These are phyloP conservation scores for Ploceus nigricollis DNA, from an alignment of 2,113 vertebrate genomes.

Conservation along the genomic window DNA sequence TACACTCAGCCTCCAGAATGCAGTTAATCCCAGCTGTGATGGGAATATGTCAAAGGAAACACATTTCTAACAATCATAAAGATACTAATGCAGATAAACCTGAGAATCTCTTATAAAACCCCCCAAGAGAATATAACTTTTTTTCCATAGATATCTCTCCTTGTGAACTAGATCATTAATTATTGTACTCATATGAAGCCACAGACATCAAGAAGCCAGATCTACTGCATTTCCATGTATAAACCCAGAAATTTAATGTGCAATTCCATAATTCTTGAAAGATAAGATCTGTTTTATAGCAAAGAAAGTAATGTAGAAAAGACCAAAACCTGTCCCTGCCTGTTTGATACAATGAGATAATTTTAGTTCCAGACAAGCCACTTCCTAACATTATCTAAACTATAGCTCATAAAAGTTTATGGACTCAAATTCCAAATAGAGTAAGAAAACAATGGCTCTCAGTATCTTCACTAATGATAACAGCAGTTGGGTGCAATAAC, in stretches of 20 bases:
- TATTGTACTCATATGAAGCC: not conserved
- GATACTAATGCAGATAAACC: not conserved
- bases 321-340: constrained; percentile 31
- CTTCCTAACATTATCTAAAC: constrained; percentile 63
- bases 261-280: not conserved
- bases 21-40: not conserved
- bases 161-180: not conserved
- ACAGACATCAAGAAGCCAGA: not conserved
- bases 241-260: not conserved
- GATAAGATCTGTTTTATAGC: constrained; percentile 37
- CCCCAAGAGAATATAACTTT: not conserved
- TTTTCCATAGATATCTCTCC: not conserved
- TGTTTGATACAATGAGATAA: constrained; percentile 51
- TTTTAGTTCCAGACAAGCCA: constrained; percentile 52
- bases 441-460: not conserved
- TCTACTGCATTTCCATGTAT: not conserved
- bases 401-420: constrained; percentile 60
- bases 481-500: not conserved
- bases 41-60: not conserved
- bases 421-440: not conserved
- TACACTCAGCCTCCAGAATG: not conserved
- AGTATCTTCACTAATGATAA: not conserved
- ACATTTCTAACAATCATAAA: not conserved
- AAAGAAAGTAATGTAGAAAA: constrained; percentile 15
- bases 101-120: not conserved